Conservation (phyloP, 2,113 vertebrate species). For the Asarcornis scutulata region DNA sequence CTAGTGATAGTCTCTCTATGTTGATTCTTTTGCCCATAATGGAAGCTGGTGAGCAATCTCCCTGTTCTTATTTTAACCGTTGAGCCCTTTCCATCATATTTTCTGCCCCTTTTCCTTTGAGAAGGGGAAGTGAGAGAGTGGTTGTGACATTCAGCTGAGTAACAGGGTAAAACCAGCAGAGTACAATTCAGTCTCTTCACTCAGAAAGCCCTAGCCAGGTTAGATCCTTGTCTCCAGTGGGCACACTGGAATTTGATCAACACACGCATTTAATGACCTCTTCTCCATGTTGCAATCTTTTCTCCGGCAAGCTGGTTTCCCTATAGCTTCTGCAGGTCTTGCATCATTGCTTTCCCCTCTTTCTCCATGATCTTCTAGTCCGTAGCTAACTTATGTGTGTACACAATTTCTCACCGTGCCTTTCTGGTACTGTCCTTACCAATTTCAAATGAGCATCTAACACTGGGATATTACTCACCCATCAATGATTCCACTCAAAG, state of each 20-base stretch:
- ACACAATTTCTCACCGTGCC: not conserved
- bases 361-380: not conserved
- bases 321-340: not conserved
- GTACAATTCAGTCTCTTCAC: not conserved
- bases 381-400: no score
- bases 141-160: no score
- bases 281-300: not conserved
- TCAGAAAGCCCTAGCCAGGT: not conserved
- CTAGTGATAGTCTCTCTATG: no score
- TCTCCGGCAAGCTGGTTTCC: no score
- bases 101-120: no score
- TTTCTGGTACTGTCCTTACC: not conserved
- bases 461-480: not conserved
- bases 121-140: no score
- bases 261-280: not conserved
- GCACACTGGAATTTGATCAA: not conserved
- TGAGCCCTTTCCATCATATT: no score
- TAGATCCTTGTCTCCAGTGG: no score
- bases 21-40: no score
- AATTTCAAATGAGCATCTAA: not conserved
- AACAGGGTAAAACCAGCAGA: no score
- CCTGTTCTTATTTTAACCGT: no score
- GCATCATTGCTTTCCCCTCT: not conserved
- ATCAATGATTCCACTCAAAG: accelerated
- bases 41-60: no score